A percentile compares a stretch with the other conserved stretches of the same genome.
Conservation (phyloP, 2,888 invertebrate species). For the Geotrupes spiniger region DNA sequence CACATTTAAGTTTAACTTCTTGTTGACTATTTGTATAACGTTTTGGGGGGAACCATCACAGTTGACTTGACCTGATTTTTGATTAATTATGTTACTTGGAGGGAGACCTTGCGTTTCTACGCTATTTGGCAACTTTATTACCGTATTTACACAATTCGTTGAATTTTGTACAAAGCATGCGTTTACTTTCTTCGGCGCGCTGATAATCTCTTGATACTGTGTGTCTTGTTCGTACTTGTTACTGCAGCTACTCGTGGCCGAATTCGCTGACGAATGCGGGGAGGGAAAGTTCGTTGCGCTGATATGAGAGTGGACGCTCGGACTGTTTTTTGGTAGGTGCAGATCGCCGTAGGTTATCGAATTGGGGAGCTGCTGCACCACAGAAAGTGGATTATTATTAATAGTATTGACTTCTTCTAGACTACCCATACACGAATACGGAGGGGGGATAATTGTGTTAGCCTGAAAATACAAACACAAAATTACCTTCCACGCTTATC, state of each 20-base stretch:
- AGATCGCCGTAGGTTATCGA: conserved; percentile 53
- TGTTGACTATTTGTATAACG: conserved; percentile 26
- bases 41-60: conserved; percentile 34
- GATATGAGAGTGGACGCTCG: conserved; percentile 39
- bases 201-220: conserved; percentile 16
- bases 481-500: too few species aligned
- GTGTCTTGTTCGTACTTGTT: conserved; percentile 22
- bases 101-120: conserved; percentile 22
- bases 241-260: conserved; percentile 6
- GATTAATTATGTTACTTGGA: conserved; percentile 10
- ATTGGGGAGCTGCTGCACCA: conserved; percentile 38
- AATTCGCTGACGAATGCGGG: conserved; percentile 27
- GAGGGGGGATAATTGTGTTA: conserved; percentile 78
- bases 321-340: conserved; percentile 35
- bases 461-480: conserved; percentile 54
- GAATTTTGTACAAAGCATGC: conserved; percentile 31
- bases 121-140: conserved; percentile 31
- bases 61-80: conserved; percentile 29
- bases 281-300: conserved; percentile 24
- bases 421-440: conserved; percentile 77
- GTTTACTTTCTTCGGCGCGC: conserved; percentile 10
- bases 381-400: conserved; percentile 28
- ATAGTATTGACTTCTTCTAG: conserved; percentile 61
- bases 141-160: conserved; percentile 30
- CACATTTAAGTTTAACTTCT: conserved; percentile 27